A percentile compares a stretch with the other conserved stretches of the same genome.
Conservation (phyloP, 2,113 vertebrate genomes). For the Pelobates fuscus region DNA sequence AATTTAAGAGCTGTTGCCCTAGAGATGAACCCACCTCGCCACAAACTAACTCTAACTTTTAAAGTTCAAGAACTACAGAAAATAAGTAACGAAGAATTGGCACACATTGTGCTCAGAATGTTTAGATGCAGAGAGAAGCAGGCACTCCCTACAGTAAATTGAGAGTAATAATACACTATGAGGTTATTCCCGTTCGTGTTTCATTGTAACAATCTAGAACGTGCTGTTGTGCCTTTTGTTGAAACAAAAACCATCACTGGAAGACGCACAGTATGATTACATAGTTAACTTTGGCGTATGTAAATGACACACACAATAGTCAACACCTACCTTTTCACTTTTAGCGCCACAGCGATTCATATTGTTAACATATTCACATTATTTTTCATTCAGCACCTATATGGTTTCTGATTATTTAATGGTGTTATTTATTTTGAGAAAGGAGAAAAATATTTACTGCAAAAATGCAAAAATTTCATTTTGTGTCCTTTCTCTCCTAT, state of each 20-base stretch:
- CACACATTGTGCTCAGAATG: constrained; percentile 6
- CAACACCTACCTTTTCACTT: constrained; percentile 31
- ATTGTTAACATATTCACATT: constrained; percentile 56
- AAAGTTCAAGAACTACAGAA: background rate
- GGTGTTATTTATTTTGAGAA: constrained; percentile 52
- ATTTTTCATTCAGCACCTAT: constrained; percentile 53
- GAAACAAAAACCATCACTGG: constrained; percentile 51
- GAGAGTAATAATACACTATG: constrained; percentile 18
- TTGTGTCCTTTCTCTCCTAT: constrained; percentile 60
- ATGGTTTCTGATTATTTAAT: constrained; percentile 64
- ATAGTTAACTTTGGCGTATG: constrained; percentile 62
- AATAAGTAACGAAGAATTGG: background rate
- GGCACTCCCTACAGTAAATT: constrained; percentile 16
- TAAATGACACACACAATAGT: constrained; percentile 60
- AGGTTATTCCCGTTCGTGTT: constrained; percentile 14
- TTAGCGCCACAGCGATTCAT: constrained; percentile 51
- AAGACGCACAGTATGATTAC: constrained; percentile 48
- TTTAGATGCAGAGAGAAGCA: constrained; percentile 8
- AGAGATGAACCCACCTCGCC: background rate
- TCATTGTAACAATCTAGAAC: constrained; percentile 15
- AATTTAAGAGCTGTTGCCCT: too few relatives aligned
- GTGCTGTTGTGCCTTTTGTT: constrained; percentile 37
- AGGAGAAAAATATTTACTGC: constrained; percentile 76
- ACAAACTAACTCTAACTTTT: background rate
- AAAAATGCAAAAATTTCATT: constrained; percentile 72